Evolutionary conservation across 2,113 vertebrate species (phyloP).

Genomic region (Chlamydotis undulata): DNA sequence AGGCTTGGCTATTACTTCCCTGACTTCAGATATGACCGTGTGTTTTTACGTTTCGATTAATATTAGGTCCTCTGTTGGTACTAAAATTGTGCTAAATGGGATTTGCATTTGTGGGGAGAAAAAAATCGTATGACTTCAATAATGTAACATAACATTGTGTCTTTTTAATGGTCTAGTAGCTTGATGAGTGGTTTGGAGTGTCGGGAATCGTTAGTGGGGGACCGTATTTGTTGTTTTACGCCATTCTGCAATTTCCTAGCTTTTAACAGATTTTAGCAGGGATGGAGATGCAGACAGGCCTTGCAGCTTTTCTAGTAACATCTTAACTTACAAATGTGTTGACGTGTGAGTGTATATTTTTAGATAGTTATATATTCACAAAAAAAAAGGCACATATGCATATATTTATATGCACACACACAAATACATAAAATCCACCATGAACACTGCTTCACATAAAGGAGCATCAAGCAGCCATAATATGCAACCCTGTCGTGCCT

Average conservation of each 20-base stretch:
- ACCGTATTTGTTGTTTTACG: fast-evolving
- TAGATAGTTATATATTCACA: background rate
- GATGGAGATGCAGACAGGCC: background rate
- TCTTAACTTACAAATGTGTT: background rate
- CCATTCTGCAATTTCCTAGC: fast-evolving
- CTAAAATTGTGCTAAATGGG: background rate
- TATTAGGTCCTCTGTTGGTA: background rate
- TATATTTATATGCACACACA: background rate
- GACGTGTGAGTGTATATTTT: background rate
- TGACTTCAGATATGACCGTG: background rate
- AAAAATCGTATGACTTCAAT: background rate
- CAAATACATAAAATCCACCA: background rate
- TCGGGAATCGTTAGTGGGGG: background rate
- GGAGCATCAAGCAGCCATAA: fast-evolving
- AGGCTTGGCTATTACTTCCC: background rate
- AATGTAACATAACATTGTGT: background rate
- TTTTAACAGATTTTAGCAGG: background rate
- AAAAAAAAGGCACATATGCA: fast-evolving
- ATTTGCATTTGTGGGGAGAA: background rate
- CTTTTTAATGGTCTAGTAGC: background rate
- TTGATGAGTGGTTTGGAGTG: background rate
- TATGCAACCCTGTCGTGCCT: fast-evolving
- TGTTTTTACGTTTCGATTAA: background rate
- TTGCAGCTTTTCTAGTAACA: fast-evolving
- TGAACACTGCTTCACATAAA: background rate